Base-by-base conservation (phyloP, 1,140 invertebrate genomes). In the Notospermus geniculatus region DNA sequence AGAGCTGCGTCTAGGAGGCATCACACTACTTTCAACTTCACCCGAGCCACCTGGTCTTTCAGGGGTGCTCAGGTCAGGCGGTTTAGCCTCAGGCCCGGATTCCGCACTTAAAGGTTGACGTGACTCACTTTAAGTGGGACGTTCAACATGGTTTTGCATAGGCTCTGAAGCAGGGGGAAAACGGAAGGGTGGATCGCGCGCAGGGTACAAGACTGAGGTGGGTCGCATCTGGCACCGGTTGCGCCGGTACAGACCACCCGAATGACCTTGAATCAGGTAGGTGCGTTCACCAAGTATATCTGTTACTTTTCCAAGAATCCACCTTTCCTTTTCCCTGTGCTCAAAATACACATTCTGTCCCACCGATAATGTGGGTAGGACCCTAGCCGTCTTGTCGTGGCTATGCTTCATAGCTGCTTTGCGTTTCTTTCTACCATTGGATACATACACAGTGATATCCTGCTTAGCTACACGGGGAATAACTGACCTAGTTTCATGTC, bases 341-440 rank as follows among this genome's bases (percentile, higher is more conserved):
- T 62, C 55, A 41, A 65, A 70, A 57, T 58, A 69, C 2, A 69
- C 64, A 55, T 41, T 23, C 27, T 69, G 57, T n/a, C 52, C 59
- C 2, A 30, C 52, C 19, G 29, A 30, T 19, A 62, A 29, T 32
- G 57, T 39, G 25, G 57, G 50, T 29, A 64, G 36, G 19, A 43
- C 32, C 17, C 23, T 50, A 29, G 62, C 36, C 19, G 19, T 58
- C 36, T 59, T 63, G 32, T 69, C 36, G 29, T 64, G 57, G 32
- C 22, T 45, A 19, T 45, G 43, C 28, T 59, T 45, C 1, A 69
- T 46, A 13, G 54, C n/a, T 45, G 43, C 27, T 55, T 60, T 66
- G 25, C 56, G 32, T 19, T 52, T 28, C 29, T 29, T 4, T 52
- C 61, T 45, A 46, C 62, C 55, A 25, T 57, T 7, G 55, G 11